Evolutionary conservation across 2,888 invertebrate species (phyloP).

Genomic region (Agonopterix subpropinquella): DNA sequence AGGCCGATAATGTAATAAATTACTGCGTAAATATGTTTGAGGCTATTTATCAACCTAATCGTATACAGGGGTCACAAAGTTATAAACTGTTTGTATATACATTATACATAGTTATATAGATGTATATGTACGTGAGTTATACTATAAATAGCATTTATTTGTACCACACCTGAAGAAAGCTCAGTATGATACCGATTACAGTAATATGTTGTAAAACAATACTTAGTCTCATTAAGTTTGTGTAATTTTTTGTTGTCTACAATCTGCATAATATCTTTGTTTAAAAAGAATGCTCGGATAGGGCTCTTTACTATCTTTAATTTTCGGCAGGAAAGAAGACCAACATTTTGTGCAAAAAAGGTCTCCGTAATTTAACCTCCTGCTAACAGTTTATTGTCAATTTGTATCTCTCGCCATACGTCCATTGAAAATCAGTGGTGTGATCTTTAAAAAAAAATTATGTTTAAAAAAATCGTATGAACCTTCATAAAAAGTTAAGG

Average conservation of each 20-base stretch:
- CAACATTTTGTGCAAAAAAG: too few relatives aligned
- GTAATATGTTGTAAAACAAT: slow-evolving; percentile 14
- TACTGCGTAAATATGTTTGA: slow-evolving; percentile 43
- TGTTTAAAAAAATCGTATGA: too few relatives aligned
- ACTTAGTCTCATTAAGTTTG: slow-evolving; percentile 5
- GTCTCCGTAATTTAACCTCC: too few relatives aligned
- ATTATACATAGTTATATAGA: slow-evolving; percentile 41
- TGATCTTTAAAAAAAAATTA: too few relatives aligned
- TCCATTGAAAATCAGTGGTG: too few relatives aligned
- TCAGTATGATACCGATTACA: slow-evolving; percentile 47
- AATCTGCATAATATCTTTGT: slow-evolving; percentile 33
- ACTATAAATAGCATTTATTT: slow-evolving; percentile 55
- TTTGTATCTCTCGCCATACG: too few relatives aligned
- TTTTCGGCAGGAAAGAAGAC: too few relatives aligned
- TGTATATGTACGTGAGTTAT: slow-evolving; percentile 26
- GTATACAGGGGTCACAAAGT: slow-evolving; percentile 65
- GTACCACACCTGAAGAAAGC: slow-evolving; percentile 72
- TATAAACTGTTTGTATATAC: slow-evolving; percentile 43
- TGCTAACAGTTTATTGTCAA: too few relatives aligned
- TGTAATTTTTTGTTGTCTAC: slow-evolving; percentile 15
- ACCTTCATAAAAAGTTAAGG: too few relatives aligned
- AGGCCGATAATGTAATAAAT: slow-evolving; percentile 38
- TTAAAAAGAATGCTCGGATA: slow-evolving; percentile 11
- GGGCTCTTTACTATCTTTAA: too few relatives aligned
- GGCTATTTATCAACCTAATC: slow-evolving; percentile 49